These are phyloP conservation scores for Peucedramus taeniatus DNA, from an alignment of 2,113 vertebrate genomes.

Conservation along the genomic window DNA sequence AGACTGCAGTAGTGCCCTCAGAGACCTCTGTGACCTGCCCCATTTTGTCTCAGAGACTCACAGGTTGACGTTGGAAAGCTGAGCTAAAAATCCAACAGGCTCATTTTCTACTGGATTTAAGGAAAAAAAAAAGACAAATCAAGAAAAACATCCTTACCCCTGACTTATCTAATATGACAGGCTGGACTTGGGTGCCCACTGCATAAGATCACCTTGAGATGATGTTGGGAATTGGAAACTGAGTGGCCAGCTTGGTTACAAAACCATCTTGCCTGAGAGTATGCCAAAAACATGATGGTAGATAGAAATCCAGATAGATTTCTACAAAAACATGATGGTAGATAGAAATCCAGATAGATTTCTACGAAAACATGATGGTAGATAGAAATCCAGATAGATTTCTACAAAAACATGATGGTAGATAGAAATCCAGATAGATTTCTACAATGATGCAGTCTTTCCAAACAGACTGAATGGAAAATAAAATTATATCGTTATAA, in stretches of 20 bases:
- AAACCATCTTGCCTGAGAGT: background rate
- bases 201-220: background rate
- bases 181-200: background rate
- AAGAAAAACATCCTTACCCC: background rate
- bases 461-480: background rate
- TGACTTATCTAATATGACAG: background rate
- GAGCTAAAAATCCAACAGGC: background rate
- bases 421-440: background rate
- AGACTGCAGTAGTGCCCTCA: background rate
- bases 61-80: background rate
- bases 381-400: too few species aligned
- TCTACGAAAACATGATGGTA: background rate
- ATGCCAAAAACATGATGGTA: background rate
- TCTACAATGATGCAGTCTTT: background rate
- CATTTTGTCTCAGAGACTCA: background rate
- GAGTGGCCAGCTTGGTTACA: background rate
- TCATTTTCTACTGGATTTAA: background rate
- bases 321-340: too few species aligned
- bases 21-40: fast-evolving
- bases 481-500: background rate
- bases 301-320: background rate
- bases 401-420: background rate
- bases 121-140: background rate
- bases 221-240: background rate
- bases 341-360: background rate